Base-by-base conservation (phyloP, 2,888 invertebrate genomes). In the Dyspetes luteomarginatus region DNA sequence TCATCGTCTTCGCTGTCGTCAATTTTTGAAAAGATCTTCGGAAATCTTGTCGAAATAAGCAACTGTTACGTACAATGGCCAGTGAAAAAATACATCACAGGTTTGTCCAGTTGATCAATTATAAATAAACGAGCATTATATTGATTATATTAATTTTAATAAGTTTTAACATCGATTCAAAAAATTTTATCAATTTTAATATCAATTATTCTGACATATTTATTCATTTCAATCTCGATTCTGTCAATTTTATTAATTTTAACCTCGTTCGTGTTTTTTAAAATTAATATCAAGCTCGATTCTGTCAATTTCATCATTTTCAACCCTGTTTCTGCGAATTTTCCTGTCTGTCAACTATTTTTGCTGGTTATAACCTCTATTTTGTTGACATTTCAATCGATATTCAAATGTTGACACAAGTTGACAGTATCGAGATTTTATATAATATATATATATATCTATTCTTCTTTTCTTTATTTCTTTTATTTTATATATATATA, bases 41-140 rank as follows among this genome's bases (percentile, higher is more conserved):
- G 60, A 55, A 26, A 72, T 50, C 24, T 68, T 22, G 50, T 58
- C 45, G n/a, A n/a, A n/a, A 62, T 48, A 17, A 55, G 62, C 75
- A 30, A 83, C 75, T 78, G 55, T 65, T 72, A 43, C 83, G 84
- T 88, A 89, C 88, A 84, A 91, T 91, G 91, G 90, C 89, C 86
- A 89, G 86, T 88, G 90, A 90, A 88, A 87, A 81, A 69, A 73
- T 84, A 73, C 87, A 82, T 69, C 85, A 88, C 87, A 91, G 90
- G 91, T 91, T 83, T 78, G 88, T 87, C 64, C 30, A 52, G 58
- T 73, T 17, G 17, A 36, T 2, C 9, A 9, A 17, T n/a, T n/a
- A n/a, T n/a, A n/a, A n/a, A n/a, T 9, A 28, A n/a, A 48, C 17
- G 3, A 4, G 26, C 4, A 26, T 22, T 17, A 26, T 9, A 30